These are phyloP conservation scores for Vanessa atalanta DNA, from an alignment of 1,140 invertebrate species.

Conservation along the genomic window DNA sequence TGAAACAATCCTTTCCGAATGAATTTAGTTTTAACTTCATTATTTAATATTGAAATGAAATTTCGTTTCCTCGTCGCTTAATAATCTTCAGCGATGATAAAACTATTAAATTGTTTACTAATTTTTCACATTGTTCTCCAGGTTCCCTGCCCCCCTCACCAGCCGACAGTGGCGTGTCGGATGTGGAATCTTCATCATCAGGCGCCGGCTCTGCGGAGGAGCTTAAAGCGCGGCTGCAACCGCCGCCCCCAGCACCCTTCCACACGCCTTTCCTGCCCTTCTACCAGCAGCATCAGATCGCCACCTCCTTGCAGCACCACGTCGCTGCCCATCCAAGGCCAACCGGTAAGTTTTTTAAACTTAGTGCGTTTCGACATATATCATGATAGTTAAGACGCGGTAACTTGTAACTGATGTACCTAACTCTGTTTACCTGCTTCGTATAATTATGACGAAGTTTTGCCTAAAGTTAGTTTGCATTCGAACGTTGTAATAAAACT, in stretches of 20 bases:
- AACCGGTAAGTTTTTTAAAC: conserved; percentile 53
- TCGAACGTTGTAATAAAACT: no score
- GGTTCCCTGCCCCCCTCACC: conserved; percentile 97
- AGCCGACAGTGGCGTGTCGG: conserved; percentile 97
- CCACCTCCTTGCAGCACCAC: conserved; percentile 72
- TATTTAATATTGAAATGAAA: no score
- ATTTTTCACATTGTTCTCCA: conserved; percentile 47
- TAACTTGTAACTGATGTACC: no score
- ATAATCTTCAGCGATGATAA: no score
- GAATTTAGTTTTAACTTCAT: background rate
- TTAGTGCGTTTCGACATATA: no score
- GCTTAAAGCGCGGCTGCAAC: conserved; percentile 89
- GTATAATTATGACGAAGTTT: no score
- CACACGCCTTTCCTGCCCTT: conserved; percentile 77
- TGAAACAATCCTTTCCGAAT: background rate
- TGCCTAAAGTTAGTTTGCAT: no score
- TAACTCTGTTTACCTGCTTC: no score
- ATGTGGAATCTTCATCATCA: conserved; percentile 96
- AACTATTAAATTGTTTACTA: no score
- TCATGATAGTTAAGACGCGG: no score
- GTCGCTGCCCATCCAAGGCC: conserved; percentile 70
- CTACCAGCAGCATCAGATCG: conserved; percentile 78
- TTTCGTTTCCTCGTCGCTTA: no score
- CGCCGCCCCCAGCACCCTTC: conserved; percentile 72
- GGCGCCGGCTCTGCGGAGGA: conserved; percentile 94